These are phyloP conservation scores for Xanthia icteritia DNA, from an alignment of 2,888 invertebrate genomes.

Conservation along the genomic window DNA sequence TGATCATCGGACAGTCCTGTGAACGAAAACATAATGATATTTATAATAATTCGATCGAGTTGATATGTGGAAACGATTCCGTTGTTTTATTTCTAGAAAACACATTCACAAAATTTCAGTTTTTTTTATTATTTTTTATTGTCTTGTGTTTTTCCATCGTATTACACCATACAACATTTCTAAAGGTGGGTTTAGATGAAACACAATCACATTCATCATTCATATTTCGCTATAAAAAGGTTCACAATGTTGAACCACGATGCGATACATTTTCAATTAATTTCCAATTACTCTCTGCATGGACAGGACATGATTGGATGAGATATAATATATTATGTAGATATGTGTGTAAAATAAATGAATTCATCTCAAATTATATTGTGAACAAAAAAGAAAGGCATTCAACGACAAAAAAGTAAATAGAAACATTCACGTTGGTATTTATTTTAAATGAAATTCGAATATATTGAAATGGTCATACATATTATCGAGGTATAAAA, in stretches of 20 bases:
- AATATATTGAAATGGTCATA: not conserved
- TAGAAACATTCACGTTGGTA: not conserved
- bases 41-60: not conserved
- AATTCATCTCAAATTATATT: constrained; percentile 39
- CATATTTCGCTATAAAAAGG: constrained; percentile 39
- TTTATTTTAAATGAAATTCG: constrained; percentile 2
- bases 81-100: not conserved
- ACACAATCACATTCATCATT: constrained; percentile 23
- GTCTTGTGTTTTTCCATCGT: not conserved
- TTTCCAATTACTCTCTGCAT: constrained; percentile 57
- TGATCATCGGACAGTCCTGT: constrained; percentile 86
- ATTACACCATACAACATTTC: not conserved
- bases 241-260: constrained; percentile 45
- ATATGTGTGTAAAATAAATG: constrained; percentile 43
- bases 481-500: constrained; percentile 1
- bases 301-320: constrained; percentile 54
- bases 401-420: constrained; percentile 6
- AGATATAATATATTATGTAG: constrained; percentile 8
- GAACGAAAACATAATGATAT: constrained; percentile 58
- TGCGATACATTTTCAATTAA: constrained; percentile 53
- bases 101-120: not conserved
- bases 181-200: not conserved
- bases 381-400: constrained; percentile 28
- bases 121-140: not conserved
- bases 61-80: not conserved